A percentile compares a stretch with the other conserved stretches of the same genome.
Evolutionary conservation across 2,888 invertebrate genomes (phyloP).

Genomic region (Thysanoteuthis rhombus): DNA sequence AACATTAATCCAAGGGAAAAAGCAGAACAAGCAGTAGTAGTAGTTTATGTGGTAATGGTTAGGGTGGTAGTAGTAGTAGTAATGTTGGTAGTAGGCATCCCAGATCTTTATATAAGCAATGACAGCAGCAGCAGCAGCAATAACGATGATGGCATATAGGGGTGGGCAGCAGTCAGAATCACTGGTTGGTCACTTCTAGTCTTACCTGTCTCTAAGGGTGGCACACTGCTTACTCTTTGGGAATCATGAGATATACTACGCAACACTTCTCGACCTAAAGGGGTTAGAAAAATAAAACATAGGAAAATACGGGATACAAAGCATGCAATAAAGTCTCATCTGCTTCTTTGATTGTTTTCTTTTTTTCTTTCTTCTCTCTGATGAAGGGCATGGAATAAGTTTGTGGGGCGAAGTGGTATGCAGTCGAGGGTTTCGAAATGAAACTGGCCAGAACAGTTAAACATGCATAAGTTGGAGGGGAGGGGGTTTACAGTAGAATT

Average conservation of each 20-base stretch:
- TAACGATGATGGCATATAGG: not conserved
- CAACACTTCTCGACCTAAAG: slow-evolving; percentile 49
- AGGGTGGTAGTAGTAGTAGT: not conserved
- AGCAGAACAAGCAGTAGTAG: not conserved
- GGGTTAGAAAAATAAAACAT: slow-evolving; percentile 25
- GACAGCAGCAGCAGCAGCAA: not conserved
- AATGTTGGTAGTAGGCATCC: not conserved
- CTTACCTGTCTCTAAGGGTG: slow-evolving; percentile 25
- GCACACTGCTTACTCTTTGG: slow-evolving; percentile 25
- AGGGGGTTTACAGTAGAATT: not conserved
- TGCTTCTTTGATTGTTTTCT: not conserved
- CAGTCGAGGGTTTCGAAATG: not conserved
- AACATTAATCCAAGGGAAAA: not conserved
- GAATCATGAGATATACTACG: slow-evolving; percentile 51
- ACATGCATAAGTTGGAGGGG: not conserved
- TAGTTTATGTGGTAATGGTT: not conserved
- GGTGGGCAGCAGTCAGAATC: slow-evolving; percentile 17
- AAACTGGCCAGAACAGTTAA: not conserved
- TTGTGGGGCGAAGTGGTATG: not conserved
- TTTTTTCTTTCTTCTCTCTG: not conserved
- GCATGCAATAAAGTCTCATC: not conserved
- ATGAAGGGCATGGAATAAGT: not conserved
- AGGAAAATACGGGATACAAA: not conserved
- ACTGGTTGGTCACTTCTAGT: not conserved
- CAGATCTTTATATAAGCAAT: not conserved